Base-by-base conservation (phyloP, 2,113 vertebrate species). In the Capreolus pygargus region DNA sequence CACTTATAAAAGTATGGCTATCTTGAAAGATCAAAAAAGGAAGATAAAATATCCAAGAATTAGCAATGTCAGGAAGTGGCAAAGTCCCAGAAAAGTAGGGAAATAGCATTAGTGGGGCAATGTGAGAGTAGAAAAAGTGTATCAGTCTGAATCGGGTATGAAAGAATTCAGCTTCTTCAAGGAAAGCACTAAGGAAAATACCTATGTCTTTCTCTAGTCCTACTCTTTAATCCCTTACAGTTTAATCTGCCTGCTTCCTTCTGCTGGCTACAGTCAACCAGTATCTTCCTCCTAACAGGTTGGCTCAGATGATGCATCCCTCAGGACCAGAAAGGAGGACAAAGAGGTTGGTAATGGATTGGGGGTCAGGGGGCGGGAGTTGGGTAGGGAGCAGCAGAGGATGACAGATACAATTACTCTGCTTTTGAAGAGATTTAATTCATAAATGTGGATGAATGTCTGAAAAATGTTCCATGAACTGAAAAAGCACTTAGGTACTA, bases 331-430 rank as follows among this genome's bases (percentile, higher is more conserved):
- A 88, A 93, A 93, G 3, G 28, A 95, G 50, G 33, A 17, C 27
- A 60, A 13, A 23, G 19, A 79, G 12, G 64, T 15, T 70, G 4
- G 5, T 54, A 83, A 47, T 60, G 12, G 14, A 36, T 47, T 9
- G 47, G 23, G 13, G 28, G 15, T 8, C 14, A 2, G 6, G 23
- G 19, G 1, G 0, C 7, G 3, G 16, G 1, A 5, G 2, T 30
- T 64, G n/a, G 1, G 2, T 70, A 47, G 13, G 13, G 39, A 87
- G 50, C 3, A 50, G 39, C 36, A 89, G 52, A 94, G 47, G 19
- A 11, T 55, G 39, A 23, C 13, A 27, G 39, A 13, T 21, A 50
- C 39, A 86, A 50, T 36, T 47, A 67, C 78, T 58, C 43, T 81
- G 16, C 43, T n/a, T 7, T 60, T 54, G 11, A 19, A 88, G n/a